Evolutionary conservation across 2,113 vertebrate genomes (phyloP).

Genomic region (Romanogobio albipinnatus): DNA sequence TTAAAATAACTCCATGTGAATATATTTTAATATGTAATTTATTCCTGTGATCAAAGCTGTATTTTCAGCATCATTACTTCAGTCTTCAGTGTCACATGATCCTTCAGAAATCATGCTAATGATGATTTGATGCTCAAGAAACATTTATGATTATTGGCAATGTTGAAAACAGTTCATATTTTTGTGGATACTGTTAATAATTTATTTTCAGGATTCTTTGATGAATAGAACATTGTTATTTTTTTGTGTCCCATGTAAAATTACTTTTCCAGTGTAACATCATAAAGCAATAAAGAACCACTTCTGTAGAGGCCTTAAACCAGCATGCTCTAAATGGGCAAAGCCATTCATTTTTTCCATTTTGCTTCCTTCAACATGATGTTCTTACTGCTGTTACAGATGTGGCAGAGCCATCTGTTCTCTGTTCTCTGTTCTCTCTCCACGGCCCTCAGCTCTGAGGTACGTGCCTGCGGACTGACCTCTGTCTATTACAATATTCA

Average conservation of each 20-base stretch:
- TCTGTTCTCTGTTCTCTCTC: background rate
- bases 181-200: too few species aligned
- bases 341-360: background rate
- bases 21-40: background rate
- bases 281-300: background rate
- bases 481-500: conserved; percentile 58
- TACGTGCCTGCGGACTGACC: conserved; percentile 53
- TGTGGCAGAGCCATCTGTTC: background rate
- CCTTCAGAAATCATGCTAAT: too few species aligned
- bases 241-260: background rate
- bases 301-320: background rate
- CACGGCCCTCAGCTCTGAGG: background rate
- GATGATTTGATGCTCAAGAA: too few species aligned
- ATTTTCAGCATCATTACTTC: background rate
- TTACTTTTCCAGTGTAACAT: too few species aligned
- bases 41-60: background rate
- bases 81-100: too few species aligned
- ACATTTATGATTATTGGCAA: too few species aligned
- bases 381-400: background rate
- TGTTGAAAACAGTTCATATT: too few species aligned
- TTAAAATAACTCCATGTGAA: background rate
- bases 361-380: background rate
- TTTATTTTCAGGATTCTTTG: background rate
- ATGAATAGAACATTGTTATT: background rate
- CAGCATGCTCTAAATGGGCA: background rate